A percentile compares a stretch with the other conserved stretches of the same genome.
Evolutionary conservation across 2,113 vertebrate species (phyloP).

Genomic region (Centropus unirufus): DNA sequence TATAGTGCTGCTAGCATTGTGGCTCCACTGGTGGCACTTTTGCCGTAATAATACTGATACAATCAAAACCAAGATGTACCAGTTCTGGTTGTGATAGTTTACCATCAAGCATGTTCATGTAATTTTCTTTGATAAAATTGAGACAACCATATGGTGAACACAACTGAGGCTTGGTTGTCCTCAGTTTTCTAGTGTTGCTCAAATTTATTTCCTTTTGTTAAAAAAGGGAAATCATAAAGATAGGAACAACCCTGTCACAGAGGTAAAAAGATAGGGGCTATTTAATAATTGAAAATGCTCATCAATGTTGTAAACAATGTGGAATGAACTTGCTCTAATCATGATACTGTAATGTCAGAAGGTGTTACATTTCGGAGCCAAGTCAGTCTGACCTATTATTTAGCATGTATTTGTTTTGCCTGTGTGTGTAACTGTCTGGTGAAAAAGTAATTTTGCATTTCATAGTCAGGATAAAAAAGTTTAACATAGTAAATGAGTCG

Average conservation of each 20-base stretch:
- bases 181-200: neutral
- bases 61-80: neutral
- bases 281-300: conserved; percentile 90
- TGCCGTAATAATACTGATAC: neutral
- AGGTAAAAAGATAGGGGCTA: conserved; percentile 86
- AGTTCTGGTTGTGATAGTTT: neutral
- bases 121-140: neutral
- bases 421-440: neutral
- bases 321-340: conserved; percentile 87
- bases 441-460: conserved; percentile 41
- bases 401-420: conserved; percentile 71
- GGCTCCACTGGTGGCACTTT: neutral
- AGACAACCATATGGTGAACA: neutral
- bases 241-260: conserved; percentile 75
- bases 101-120: neutral
- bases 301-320: conserved; percentile 91
- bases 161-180: neutral
- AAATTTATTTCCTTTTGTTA: conserved; percentile 71
- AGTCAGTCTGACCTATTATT: conserved; percentile 84
- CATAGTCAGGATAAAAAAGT: neutral
- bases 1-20: neutral
- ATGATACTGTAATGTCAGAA: conserved; percentile 84
- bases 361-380: conserved; percentile 87
- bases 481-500: neutral
- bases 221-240: conserved; percentile 76